phyloP scores from a whole-genome alignment of 1,140 invertebrate species.

The Drosophila mayri region DNA sequence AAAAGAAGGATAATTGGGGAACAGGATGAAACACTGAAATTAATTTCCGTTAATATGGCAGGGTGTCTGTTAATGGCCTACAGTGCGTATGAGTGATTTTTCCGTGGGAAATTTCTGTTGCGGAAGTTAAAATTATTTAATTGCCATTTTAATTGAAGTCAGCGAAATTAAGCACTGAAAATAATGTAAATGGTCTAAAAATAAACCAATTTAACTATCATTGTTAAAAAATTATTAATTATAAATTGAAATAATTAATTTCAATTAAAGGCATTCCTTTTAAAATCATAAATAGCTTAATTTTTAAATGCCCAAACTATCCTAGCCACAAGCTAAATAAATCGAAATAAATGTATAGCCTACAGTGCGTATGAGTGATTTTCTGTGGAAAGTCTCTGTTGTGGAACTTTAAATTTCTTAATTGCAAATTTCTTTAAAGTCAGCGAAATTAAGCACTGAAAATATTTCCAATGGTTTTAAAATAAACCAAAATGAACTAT shows the following conservation, averaged over 20 bases:
- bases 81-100: slow-evolving; percentile 34
- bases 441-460: slow-evolving; percentile 24
- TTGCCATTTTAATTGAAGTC: slow-evolving; percentile 65
- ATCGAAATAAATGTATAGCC: background rate
- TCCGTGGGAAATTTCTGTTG: slow-evolving; percentile 30
- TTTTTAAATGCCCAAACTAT: too few species aligned
- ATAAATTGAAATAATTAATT: too few species aligned
- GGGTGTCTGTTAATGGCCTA: slow-evolving; percentile 15
- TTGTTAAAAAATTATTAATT: too few species aligned
- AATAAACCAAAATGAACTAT: too few species aligned
- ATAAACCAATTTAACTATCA: too few species aligned
- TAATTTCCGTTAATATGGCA: slow-evolving; percentile 71
- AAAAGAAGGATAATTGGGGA: slow-evolving; percentile 19
- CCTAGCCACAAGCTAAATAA: too few species aligned
- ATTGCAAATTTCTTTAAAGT: slow-evolving; percentile 66
- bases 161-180: slow-evolving; percentile 23
- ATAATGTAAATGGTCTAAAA: background rate
- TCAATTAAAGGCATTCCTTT: too few species aligned
- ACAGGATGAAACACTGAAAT: slow-evolving; percentile 60
- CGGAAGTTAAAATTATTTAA: slow-evolving; percentile 66
- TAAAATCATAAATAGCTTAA: too few species aligned
- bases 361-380: slow-evolving; percentile 33
- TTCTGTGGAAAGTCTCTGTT: slow-evolving; percentile 28
- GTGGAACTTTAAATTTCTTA: slow-evolving; percentile 62
- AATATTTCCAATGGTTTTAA: background rate